Conservation (phyloP, 2,888 invertebrate genomes). For the Nebria brevicollis region DNA sequence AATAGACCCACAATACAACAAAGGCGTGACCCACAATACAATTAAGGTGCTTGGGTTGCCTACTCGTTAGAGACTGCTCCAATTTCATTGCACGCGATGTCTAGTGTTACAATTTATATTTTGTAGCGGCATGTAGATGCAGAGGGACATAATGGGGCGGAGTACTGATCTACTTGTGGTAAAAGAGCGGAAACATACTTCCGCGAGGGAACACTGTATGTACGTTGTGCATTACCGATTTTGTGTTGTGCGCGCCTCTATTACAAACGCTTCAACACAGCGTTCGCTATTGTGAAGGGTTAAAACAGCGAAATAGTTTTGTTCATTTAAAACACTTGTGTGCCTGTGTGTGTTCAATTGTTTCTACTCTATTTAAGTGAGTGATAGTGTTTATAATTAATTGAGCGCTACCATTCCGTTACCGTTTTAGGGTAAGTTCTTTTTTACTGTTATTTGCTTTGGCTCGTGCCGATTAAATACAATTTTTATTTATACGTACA, state of each 20-base stretch:
- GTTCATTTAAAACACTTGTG: not conserved
- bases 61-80: not conserved
- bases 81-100: not conserved
- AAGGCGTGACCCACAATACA: not conserved
- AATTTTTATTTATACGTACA: not conserved
- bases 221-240: constrained; percentile 31
- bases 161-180: constrained; percentile 16
- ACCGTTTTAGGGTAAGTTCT: not conserved
- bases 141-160: constrained; percentile 5
- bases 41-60: not conserved
- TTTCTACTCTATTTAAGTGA: not conserved
- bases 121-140: not conserved
- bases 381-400: not conserved
- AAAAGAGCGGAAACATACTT: constrained; percentile 30
- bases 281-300: not conserved
- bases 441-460: not conserved
- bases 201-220: constrained; percentile 17
- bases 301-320: not conserved
- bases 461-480: not conserved
- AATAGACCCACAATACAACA: not conserved
- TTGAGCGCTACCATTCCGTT: not conserved
- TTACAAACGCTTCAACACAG: not conserved
- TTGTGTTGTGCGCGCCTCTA: not conserved
- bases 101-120: not conserved
- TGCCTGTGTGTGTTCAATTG: not conserved